Evolutionary conservation across 2,888 invertebrate genomes (phyloP).

Genomic region (Rhimphoctona megacephalus): DNA sequence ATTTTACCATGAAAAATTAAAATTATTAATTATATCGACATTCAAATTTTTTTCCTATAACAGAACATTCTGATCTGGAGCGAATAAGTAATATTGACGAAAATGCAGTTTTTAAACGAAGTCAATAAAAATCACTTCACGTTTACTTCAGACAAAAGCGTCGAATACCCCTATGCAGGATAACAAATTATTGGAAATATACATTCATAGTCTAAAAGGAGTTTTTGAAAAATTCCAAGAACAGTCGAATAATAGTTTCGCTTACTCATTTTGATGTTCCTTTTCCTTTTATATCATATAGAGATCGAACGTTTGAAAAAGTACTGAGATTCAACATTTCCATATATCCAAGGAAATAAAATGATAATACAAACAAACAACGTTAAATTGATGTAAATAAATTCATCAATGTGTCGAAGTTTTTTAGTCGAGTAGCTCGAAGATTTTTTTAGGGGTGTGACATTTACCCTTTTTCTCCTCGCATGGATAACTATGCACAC

Average conservation of each 20-base stretch:
- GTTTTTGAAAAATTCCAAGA: background rate
- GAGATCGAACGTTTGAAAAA: background rate
- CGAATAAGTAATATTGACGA: background rate
- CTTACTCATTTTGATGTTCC: background rate
- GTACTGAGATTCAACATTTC: no score
- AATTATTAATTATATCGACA: background rate
- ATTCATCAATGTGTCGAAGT: slow-evolving; percentile 2
- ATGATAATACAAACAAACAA: background rate
- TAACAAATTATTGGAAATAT: background rate
- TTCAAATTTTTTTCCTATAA: background rate
- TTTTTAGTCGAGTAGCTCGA: background rate
- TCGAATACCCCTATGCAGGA: no score
- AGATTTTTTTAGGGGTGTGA: slow-evolving; percentile 3
- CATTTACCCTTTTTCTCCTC: slow-evolving; percentile 20
- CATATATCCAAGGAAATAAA: background rate
- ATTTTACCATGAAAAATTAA: background rate
- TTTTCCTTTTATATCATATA: background rate
- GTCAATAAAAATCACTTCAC: background rate
- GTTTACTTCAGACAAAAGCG: no score
- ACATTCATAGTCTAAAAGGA: background rate
- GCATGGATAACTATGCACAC: slow-evolving; percentile 62
- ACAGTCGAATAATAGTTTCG: background rate
- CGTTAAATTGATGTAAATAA: background rate
- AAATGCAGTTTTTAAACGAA: no score
- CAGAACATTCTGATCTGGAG: background rate